Conservation (phyloP, 2,113 vertebrate genomes). For the Ciconia maguari region DNA sequence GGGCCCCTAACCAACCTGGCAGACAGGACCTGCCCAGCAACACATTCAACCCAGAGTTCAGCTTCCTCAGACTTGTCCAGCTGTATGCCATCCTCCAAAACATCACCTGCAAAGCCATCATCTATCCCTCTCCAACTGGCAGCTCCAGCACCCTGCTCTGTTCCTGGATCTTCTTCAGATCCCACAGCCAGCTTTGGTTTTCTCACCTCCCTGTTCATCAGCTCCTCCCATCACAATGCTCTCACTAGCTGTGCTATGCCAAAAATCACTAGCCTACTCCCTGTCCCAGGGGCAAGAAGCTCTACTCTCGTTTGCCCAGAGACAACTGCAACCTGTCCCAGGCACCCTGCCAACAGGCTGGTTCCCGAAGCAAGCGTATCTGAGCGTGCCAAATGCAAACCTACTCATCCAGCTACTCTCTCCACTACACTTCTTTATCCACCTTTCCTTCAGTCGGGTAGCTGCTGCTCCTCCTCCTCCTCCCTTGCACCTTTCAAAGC, state of each 20-base stretch:
- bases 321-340: not conserved
- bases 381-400: not conserved
- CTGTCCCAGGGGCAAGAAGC: slow-evolving; percentile 19
- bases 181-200: not conserved
- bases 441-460: not conserved
- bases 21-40: not conserved
- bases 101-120: not conserved
- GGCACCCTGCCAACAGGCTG: not conserved
- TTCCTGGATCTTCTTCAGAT: slow-evolving; percentile 1
- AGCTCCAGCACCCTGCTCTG: not conserved
- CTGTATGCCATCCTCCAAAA: not conserved
- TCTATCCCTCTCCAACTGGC: not conserved
- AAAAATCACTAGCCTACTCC: slow-evolving; percentile 4
- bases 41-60: not conserved
- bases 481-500: not conserved
- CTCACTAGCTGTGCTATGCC: not conserved
- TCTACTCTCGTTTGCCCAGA: slow-evolving; percentile 5
- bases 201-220: not conserved
- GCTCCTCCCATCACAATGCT: not conserved
- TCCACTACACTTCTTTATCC: not conserved
- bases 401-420: not conserved
- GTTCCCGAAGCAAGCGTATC: not conserved
- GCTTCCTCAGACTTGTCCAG: not conserved
- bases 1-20: not conserved
- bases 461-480: not conserved